Evolutionary conservation across 2,888 invertebrate genomes (phyloP).

Genomic region (Clostera curtula): DNA sequence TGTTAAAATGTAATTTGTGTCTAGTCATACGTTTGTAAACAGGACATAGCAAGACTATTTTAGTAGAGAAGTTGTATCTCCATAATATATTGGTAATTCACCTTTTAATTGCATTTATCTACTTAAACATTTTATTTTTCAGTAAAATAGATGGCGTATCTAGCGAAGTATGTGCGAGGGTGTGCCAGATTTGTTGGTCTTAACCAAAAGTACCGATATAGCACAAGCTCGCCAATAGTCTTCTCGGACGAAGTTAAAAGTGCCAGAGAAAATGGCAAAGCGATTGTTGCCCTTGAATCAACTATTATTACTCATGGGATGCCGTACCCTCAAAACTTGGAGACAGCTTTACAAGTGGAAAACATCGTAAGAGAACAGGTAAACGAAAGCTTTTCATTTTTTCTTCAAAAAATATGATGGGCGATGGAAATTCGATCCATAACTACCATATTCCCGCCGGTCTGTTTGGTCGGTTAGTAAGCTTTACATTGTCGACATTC

Average conservation of each 20-base stretch:
- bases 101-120: no score
- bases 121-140: no score
- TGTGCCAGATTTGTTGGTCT: conserved; percentile 24
- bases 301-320: conserved; percentile 99
- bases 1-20: no score
- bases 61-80: no score
- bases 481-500: no score
- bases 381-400: conserved; percentile 23
- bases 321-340: conserved; percentile 93
- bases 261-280: conserved; percentile 77
- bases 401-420: no score
- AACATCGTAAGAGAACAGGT: conserved; percentile 82
- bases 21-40: no score
- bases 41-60: no score
- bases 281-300: conserved; percentile 96
- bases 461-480: no score
- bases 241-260: conserved; percentile 77
- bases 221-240: conserved; percentile 32
- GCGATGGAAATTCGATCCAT: no score
- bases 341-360: conserved; percentile 90
- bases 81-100: no score
- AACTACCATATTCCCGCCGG: no score
- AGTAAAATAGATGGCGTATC: conserved; percentile 42
- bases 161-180: conserved; percentile 34
- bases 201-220: conserved; percentile 29